Conservation (phyloP, 2,888 invertebrate species). For the Pyrochroa serraticornis region DNA sequence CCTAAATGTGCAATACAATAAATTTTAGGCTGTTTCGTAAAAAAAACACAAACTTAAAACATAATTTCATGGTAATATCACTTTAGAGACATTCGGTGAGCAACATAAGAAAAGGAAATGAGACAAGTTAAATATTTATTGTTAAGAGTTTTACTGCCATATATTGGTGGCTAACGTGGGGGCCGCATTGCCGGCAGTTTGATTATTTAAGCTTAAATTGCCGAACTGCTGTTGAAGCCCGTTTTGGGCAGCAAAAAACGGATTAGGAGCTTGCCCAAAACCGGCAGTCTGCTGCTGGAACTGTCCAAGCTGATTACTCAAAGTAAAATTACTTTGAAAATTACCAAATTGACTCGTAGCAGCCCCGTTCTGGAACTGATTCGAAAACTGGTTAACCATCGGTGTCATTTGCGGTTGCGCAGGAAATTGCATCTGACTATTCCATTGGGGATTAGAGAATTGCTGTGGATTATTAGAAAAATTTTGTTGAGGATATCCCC, state of each 20-base stretch:
- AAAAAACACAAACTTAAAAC: constrained; percentile 9
- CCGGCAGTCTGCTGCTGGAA: constrained; percentile 21
- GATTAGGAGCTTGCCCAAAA: constrained; percentile 43
- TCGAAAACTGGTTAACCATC: constrained; percentile 17
- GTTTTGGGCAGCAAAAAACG: constrained; percentile 49
- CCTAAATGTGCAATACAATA: constrained; percentile 14
- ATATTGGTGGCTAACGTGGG: constrained; percentile 50
- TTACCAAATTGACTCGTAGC: constrained; percentile 7
- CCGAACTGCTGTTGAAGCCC: constrained; percentile 61
- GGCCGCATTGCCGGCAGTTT: constrained; percentile 33
- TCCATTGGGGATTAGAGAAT: constrained; percentile 20
- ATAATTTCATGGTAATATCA: constrained; percentile 26
- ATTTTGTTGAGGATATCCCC: constrained; percentile 37
- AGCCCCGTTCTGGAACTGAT: constrained; percentile 22
- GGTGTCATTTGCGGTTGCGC: constrained; percentile 24
- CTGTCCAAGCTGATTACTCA: constrained; percentile 30
- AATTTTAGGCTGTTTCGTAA: constrained; percentile 2
- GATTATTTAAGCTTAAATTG: constrained; percentile 57
- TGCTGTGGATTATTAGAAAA: constrained; percentile 19
- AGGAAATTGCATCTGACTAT: constrained; percentile 22
- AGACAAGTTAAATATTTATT: constrained; percentile 24
- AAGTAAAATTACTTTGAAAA: constrained; percentile 22
- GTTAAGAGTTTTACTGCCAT: constrained; percentile 52
- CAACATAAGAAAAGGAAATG: constrained; percentile 20
- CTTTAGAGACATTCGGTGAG: constrained; percentile 24